These are phyloP conservation scores for Ictalurus furcatus DNA, from an alignment of 2,113 vertebrate genomes.

Conservation along the genomic window DNA sequence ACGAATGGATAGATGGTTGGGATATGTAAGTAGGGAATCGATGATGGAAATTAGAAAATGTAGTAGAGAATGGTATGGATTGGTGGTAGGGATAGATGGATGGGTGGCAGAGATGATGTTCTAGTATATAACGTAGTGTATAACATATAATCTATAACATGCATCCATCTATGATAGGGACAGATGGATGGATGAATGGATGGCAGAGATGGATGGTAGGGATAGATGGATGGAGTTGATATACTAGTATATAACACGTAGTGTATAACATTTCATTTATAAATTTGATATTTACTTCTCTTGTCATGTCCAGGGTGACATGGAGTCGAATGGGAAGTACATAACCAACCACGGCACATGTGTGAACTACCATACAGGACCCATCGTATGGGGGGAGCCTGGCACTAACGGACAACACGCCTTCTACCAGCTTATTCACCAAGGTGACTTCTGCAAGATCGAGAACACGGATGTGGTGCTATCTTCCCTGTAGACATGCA, in stretches of 20 bases:
- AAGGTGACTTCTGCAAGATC: constrained; percentile 74
- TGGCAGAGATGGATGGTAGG: background rate
- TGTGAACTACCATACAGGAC: constrained; percentile 88
- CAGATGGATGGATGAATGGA: background rate
- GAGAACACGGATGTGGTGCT: background rate
- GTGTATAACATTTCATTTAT: background rate
- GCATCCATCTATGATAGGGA: background rate
- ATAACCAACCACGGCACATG: constrained; percentile 84
- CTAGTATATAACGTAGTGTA: too few species aligned
- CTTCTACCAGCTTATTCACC: constrained; percentile 98
- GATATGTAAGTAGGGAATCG: background rate
- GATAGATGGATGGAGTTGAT: background rate
- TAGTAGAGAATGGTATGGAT: background rate
- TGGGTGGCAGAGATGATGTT: background rate
- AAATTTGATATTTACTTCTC: background rate
- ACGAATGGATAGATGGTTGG: background rate
- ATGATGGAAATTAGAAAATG: background rate
- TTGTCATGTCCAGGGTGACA: constrained; percentile 84
- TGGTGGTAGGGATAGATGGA: background rate
- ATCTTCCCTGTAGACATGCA: background rate
- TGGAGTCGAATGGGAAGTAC: constrained; percentile 97
- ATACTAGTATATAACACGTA: background rate
- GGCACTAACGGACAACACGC: constrained; percentile 98
- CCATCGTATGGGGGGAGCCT: constrained; percentile 96
- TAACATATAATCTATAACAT: too few species aligned